Evolutionary conservation across 2,888 invertebrate species (phyloP), one percentile per base, ranked within the genome.

Genomic region (Clusia tigrina): DNA sequence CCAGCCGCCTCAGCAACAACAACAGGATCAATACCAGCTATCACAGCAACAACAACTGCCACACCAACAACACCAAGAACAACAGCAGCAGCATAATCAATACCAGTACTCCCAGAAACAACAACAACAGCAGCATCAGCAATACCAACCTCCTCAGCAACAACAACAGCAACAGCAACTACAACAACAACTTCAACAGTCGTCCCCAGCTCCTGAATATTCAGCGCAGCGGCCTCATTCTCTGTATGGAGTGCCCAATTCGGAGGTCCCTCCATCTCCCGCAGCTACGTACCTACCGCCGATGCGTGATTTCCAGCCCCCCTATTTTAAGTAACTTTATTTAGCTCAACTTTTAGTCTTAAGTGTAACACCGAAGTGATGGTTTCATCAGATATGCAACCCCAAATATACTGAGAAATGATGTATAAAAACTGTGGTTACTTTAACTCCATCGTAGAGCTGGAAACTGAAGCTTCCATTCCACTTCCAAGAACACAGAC

Each of bases 251-350:
- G 3, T 17, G n/a, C 42, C 42, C 3, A 17, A 5, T 15, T 10
- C n/a, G 42, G 42, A 5, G 6, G 42, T 17, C 42, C 10, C 42
- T 6, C 42, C 42, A 42, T 42, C 42, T 10, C 42, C 10, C n/a
- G 42, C n/a, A n/a, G n/a, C n/a, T n/a, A n/a, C 42, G 10, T 42
- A 42, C n/a, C 42, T 42, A 17, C 42, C 42, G n/a, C 42, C 42
- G n/a, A 42, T n/a, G n/a, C n/a, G n/a, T n/a, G 12, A 42, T 3
- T 42, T 42, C n/a, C 42, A 42, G n/a, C 42, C 42, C 3, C 42
- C 42, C n/a, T 42, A 42, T n/a, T 42, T 15, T 42, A 42, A 42
- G 42, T 42, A 42, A 15, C 5, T n/a, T n/a, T n/a, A 12, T 12
- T 32, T 32, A 32, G 32, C 5, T 32, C 6, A 32, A 32, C 5